Evolutionary conservation across 2,888 invertebrate genomes (phyloP).

Genomic region (Erebia ligea): DNA sequence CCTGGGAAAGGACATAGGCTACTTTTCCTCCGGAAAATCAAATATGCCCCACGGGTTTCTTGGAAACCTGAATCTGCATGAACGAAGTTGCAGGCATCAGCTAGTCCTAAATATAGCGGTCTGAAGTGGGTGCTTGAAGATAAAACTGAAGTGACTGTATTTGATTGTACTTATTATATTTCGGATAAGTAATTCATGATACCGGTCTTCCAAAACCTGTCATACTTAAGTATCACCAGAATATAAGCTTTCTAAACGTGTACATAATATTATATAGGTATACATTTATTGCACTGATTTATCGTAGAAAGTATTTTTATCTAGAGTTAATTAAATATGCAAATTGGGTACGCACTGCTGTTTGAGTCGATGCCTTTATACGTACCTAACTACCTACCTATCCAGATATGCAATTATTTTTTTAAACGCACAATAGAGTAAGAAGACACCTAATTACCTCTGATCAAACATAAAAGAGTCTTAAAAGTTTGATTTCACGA

Average conservation of each 20-base stretch:
- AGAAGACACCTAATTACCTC: no score
- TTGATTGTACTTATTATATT: slow-evolving; percentile 18
- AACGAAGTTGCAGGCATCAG: no score
- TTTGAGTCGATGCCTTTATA: background rate
- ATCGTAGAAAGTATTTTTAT: slow-evolving; percentile 19
- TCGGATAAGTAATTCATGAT: slow-evolving; percentile 16
- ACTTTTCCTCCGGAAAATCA: no score
- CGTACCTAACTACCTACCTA: background rate
- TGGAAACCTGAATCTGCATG: no score
- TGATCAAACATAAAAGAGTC: no score
- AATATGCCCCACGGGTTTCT: no score
- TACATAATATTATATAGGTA: slow-evolving; percentile 1
- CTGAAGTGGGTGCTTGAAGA: slow-evolving; percentile 6
- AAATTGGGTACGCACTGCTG: slow-evolving; percentile 1
- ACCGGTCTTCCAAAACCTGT: slow-evolving; percentile 22
- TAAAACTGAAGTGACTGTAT: slow-evolving; percentile 7
- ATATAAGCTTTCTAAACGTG: slow-evolving; percentile 22
- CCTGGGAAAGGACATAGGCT: no score
- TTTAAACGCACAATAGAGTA: no score
- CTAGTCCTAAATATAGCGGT: background rate
- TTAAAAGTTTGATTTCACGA: no score
- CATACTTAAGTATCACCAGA: slow-evolving; percentile 3
- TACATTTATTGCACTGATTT: slow-evolving; percentile 15
- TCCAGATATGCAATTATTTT: no score
- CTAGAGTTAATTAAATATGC: slow-evolving; percentile 12